Base-by-base conservation (phyloP, 37 sponge, comb jelly and placozoan genomes). In the Diacarnus erythraeanus region DNA sequence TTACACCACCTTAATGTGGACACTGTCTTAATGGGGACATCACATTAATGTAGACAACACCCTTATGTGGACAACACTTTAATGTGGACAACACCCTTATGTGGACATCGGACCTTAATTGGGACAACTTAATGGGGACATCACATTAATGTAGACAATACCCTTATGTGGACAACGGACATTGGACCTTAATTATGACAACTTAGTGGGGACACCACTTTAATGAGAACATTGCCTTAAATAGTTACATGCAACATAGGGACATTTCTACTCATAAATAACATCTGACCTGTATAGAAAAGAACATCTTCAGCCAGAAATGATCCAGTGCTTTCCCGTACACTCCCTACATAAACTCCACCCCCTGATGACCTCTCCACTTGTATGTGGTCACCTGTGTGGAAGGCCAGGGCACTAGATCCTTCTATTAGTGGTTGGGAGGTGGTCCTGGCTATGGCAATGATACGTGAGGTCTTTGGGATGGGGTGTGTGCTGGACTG, bases 221-320 rank as follows among this genome's bases (percentile, higher is more conserved):
- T 30, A 36, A 69, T 69, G 39, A n/a, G n/a, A n/a, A n/a, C n/a
- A n/a, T n/a, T n/a, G n/a, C n/a, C n/a, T n/a, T n/a, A n/a, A n/a
- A n/a, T n/a, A n/a, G n/a, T 8, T 60, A 60, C 22, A 17, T 26
- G 4, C n/a, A 17, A 6, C 9, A 60, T 5, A 60, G 26, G 23
- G 23, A 6, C 61, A 44, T 57, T 20, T 33, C 71, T 17, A 42
- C 42, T 57, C n/a, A n/a, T n/a, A n/a, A n/a, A n/a, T n/a, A n/a
- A n/a, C n/a, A n/a, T n/a, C 66, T 74, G 30, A 79, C 79, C 83
- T 58, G 31, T 58, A 42, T 74, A 82, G 25, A 86, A 77, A n/a
- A 59, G 35, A 3, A 79, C 83, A 39, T 91, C 86, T 43, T 85
- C 38, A 34, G 79, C 77, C 51, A 80, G 40, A 74, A 90, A 90